Percentiles rank a stretch among this genome's conserved stretches.
Evolutionary conservation across 2,888 invertebrate species (phyloP).

Genomic region (Ophion ventricosus): DNA sequence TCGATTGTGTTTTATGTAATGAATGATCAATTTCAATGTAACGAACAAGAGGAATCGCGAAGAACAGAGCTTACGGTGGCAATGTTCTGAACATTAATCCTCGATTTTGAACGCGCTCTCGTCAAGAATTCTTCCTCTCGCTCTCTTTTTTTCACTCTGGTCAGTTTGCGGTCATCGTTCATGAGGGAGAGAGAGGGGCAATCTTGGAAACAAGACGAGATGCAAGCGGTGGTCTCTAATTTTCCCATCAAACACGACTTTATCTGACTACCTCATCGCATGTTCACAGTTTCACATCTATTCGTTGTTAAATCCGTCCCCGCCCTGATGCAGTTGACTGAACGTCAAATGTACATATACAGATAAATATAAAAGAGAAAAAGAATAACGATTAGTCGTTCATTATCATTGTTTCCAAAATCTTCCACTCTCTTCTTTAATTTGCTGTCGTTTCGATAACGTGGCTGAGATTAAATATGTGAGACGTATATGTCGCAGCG

Average conservation of each 20-base stretch:
- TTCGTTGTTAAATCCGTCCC: background rate
- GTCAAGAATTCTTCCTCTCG: background rate
- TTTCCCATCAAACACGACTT: slow-evolving; percentile 4
- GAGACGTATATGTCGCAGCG: background rate
- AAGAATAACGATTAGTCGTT: slow-evolving; percentile 12
- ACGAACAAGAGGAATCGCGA: no score
- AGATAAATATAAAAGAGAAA: background rate
- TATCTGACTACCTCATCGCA: slow-evolving; percentile 10
- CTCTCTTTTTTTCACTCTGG: no score
- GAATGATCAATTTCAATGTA: no score
- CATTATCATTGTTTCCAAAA: slow-evolving; percentile 24
- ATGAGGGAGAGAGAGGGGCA: background rate
- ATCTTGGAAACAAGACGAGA: no score
- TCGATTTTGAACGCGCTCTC: background rate
- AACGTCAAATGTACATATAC: slow-evolving; percentile 8
- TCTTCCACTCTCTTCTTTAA: slow-evolving; percentile 39
- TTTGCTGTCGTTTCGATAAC: slow-evolving; percentile 22
- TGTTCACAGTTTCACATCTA: slow-evolving; percentile 7
- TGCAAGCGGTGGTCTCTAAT: background rate
- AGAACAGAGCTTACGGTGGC: no score
- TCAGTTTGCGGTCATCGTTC: background rate
- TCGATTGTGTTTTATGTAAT: no score
- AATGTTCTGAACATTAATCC: no score
- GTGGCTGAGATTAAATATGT: background rate
- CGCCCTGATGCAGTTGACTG: background rate